Evolutionary conservation across 2,113 vertebrate species (phyloP).

Genomic region (Lasiurus borealis): DNA sequence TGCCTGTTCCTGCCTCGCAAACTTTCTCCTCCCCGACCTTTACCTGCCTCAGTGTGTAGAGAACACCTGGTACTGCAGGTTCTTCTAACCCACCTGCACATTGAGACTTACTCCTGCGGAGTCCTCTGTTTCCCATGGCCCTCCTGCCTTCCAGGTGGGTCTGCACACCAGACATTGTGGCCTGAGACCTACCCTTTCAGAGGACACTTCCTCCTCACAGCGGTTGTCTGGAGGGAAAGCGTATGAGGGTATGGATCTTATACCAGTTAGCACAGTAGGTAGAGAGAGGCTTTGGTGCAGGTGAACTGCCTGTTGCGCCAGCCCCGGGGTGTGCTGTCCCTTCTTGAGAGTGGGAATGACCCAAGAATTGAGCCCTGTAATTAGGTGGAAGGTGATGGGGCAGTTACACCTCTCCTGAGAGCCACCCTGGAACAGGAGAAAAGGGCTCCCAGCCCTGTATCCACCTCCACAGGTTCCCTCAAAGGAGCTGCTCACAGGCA

Average conservation of each 20-base stretch:
- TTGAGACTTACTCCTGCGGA: too few relatives aligned
- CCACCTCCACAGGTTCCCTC: background rate
- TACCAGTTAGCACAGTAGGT: background rate
- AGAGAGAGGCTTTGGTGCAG: background rate
- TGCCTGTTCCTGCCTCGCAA: background rate
- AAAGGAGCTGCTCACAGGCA: background rate
- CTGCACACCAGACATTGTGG: too few relatives aligned
- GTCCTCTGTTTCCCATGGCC: background rate
- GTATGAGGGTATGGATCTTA: background rate
- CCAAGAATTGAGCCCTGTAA: background rate
- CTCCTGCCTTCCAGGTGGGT: background rate
- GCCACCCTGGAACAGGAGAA: background rate
- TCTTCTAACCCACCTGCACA: background rate
- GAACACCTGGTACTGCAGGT: background rate
- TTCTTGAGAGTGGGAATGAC: background rate
- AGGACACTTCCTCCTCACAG: too few relatives aligned
- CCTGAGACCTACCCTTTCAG: too few relatives aligned
- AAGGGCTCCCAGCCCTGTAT: background rate
- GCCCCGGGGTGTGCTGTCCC: background rate
- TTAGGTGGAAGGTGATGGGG: background rate
- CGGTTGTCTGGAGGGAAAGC: background rate
- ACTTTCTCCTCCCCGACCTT: background rate
- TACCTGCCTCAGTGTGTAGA: fast-evolving
- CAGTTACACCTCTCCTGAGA: background rate
- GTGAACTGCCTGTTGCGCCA: background rate